A percentile compares a stretch with the other conserved stretches of the same genome.
phyloP scores from a whole-genome alignment of 2,797 vertebrate species.

The Naso thynnoides region DNA sequence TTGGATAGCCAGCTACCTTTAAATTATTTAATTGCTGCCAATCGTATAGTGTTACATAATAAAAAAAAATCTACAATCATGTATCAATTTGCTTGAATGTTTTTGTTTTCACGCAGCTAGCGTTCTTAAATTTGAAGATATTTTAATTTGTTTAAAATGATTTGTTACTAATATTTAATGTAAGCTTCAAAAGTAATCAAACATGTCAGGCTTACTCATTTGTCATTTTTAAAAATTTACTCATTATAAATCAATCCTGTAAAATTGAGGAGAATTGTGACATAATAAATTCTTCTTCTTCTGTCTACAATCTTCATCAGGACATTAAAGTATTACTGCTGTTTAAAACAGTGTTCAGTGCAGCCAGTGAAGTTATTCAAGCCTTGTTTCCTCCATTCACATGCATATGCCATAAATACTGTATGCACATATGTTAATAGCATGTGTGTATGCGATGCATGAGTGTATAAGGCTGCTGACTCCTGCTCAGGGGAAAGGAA shows the following conservation, averaged over 20 bases:
- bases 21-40: neutral
- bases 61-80: too few relatives aligned
- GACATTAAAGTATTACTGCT: too few relatives aligned
- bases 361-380: too few relatives aligned
- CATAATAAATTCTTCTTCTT: too few relatives aligned
- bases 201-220: neutral
- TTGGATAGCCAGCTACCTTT: neutral
- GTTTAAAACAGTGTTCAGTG: too few relatives aligned
- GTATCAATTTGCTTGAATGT: neutral
- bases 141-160: neutral
- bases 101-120: neutral
- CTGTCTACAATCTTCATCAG: neutral
- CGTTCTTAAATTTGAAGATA: neutral
- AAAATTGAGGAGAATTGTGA: neutral
- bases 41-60: neutral
- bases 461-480: constrained; percentile 53
- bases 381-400: constrained; percentile 18
- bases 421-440: constrained; percentile 41
- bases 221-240: constrained; percentile 10
- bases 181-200: neutral
- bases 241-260: neutral
- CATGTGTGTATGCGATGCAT: constrained; percentile 28
- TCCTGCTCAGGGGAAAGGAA: constrained; percentile 55
- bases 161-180: constrained; percentile 7
- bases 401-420: constrained; percentile 15